Conservation (phyloP, 1,140 invertebrate genomes). For the Drosophila pseudoananassae region DNA sequence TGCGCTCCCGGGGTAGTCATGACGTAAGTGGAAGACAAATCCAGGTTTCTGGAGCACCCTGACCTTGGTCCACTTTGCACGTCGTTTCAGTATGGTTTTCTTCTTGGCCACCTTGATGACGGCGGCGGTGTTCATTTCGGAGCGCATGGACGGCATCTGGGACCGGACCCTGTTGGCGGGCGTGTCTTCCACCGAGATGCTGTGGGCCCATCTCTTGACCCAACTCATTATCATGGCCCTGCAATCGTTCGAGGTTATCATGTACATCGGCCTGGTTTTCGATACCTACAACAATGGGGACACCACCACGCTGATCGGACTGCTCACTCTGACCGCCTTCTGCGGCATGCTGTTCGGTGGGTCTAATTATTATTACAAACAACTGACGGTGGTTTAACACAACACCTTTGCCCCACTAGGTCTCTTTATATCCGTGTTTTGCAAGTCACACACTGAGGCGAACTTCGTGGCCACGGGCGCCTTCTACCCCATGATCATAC, state of each 20-base stretch:
- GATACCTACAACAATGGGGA: conserved; percentile 87
- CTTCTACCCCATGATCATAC: conserved; percentile 93
- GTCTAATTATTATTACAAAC: not conserved
- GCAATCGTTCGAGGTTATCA: conserved; percentile 87
- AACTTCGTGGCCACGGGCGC: conserved; percentile 93
- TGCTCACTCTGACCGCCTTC: conserved; percentile 87
- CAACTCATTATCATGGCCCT: conserved; percentile 90
- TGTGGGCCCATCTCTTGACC: conserved; percentile 90
- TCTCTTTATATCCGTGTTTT: conserved; percentile 92
- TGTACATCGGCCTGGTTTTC: conserved; percentile 87
- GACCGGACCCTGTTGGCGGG: conserved; percentile 88
- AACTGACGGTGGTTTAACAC: not conserved
- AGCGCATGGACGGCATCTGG: conserved; percentile 89
- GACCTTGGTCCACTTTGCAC: not conserved
- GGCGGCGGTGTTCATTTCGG: conserved; percentile 91
- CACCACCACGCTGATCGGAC: conserved; percentile 85
- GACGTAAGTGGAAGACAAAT: conserved; percentile 85
- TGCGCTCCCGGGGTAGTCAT: conserved; percentile 92
- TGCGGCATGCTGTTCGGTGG: conserved; percentile 90
- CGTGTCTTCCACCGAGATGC: conserved; percentile 88
- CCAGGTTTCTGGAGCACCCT: not conserved
- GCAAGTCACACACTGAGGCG: conserved; percentile 90
- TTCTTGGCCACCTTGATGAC: conserved; percentile 92
- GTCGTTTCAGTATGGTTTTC: conserved; percentile 88
- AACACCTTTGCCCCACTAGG: conserved; percentile 24